These are phyloP conservation scores for Encarsia formosa DNA, from an alignment of 2,888 invertebrate species.

Conservation along the genomic window DNA sequence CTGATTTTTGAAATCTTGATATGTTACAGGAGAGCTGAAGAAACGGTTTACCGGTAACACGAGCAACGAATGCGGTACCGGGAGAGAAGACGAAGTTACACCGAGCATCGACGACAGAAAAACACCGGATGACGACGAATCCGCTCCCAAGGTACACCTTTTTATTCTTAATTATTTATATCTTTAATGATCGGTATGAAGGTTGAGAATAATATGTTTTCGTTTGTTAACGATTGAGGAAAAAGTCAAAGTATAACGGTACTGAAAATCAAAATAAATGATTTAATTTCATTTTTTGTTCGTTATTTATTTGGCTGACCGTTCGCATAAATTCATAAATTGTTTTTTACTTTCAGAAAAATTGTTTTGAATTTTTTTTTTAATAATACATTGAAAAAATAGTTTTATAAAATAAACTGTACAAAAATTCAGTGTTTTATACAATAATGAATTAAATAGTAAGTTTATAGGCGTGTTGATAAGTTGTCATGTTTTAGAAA, in stretches of 20 bases:
- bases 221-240: no score
- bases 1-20: neutral
- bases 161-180: neutral
- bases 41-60: conserved; percentile 44
- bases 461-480: no score
- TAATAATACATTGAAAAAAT: no score
- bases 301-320: neutral
- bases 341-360: no score
- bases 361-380: no score
- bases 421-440: no score
- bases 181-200: neutral
- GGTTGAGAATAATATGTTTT: neutral
- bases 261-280: no score
- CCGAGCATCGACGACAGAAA: conserved; percentile 25
- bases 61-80: conserved; percentile 36
- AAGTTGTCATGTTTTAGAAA: no score
- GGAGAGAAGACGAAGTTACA: conserved; percentile 33
- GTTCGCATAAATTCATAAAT: neutral
- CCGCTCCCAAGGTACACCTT: conserved; percentile 34
- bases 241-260: no score
- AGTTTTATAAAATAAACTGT: no score
- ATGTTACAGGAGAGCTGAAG: conserved; percentile 44
- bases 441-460: no score
- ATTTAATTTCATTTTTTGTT: neutral
- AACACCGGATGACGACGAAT: conserved; percentile 33